Evolutionary conservation across 2,113 vertebrate species (phyloP), one percentile per base, ranked within the genome.

Genomic region (Chionodraco myersi): DNA sequence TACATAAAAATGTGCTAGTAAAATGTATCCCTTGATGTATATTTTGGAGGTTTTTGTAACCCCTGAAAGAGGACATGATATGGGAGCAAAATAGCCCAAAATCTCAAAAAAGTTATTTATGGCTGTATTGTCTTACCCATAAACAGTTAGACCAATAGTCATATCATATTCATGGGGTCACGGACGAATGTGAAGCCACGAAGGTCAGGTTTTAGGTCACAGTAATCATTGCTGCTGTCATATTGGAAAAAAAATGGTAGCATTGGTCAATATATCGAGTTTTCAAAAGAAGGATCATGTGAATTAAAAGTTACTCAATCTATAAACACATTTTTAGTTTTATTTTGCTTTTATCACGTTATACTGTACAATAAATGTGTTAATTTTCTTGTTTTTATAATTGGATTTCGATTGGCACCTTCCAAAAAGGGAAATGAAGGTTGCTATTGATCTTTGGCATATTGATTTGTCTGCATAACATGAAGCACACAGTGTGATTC

Each of bases 391-490:
- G 76, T 70, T 79, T 89, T 90, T 85, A 66, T 94, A 94, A 94
- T 94, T 93, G 89, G 77, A 89, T 91, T 94, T 94, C 85, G 91
- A 93, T 92, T 92, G 79, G 77, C 77, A 82, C 57, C 85, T 89
- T 89, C 70, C 51, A 86, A 82, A 89, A 92, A 89, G 90, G 86
- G 86, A 92, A 90, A 91, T 90, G 75, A 91, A 86, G 79, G 86
- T 83, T 85, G 77, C 26, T 63, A 94, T 95, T 77, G 93, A 95
- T 94, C 77, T 75, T n/a, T 89, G 74, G 45, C 21, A 6, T 47
- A 94, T 93, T 76, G 93, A 95, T 93, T 90, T 70, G 86, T 88
- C 93, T 92, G 86, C 76, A 59, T 90, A 83, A 91, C 89, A 87
- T 88, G 84, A 88, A 86, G 82, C 82, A 75, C 85, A 74, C 86